Percentiles rank a stretch among this genome's conserved stretches.
Conservation (phyloP, 2,797 vertebrate species). For the Pipistrellus nathusii region DNA sequence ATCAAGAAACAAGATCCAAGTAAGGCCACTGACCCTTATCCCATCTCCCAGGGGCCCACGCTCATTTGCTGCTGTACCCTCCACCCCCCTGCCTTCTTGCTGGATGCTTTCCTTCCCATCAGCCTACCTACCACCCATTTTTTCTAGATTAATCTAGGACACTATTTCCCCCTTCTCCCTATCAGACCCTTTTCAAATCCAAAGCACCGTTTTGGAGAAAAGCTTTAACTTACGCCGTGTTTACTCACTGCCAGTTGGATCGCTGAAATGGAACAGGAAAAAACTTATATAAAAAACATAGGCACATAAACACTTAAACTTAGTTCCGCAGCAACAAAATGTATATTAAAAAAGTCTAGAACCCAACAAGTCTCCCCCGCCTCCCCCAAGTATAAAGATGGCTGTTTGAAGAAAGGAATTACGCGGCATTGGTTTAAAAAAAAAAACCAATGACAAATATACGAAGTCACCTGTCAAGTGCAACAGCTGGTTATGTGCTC, state of each 20-base stretch:
- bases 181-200: constrained; percentile 77
- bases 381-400: constrained; percentile 86
- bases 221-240: constrained; percentile 85
- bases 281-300: constrained; percentile 88
- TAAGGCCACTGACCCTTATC: constrained; percentile 66
- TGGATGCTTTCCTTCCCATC: constrained; percentile 18
- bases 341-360: constrained; percentile 88
- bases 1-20: constrained; percentile 74
- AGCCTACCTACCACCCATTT: background rate
- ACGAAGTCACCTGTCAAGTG: constrained; percentile 74
- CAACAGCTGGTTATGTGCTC: constrained; percentile 67
- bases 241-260: constrained; percentile 86
- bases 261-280: constrained; percentile 86
- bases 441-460: constrained; percentile 72
- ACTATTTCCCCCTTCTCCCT: constrained; percentile 54
- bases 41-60: constrained; percentile 64
- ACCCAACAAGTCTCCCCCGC: constrained; percentile 74
- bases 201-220: constrained; percentile 83
- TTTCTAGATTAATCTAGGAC: constrained; percentile 78
- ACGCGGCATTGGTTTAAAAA: constrained; percentile 77
- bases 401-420: constrained; percentile 88
- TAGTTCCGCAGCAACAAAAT: constrained; percentile 88
- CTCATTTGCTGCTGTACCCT: constrained; percentile 64
- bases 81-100: background rate
- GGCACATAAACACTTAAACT: constrained; percentile 89